These are phyloP conservation scores for Lethenteron camtschaticum DNA, from an alignment of 2,113 vertebrate genomes.

Conservation along the genomic window DNA sequence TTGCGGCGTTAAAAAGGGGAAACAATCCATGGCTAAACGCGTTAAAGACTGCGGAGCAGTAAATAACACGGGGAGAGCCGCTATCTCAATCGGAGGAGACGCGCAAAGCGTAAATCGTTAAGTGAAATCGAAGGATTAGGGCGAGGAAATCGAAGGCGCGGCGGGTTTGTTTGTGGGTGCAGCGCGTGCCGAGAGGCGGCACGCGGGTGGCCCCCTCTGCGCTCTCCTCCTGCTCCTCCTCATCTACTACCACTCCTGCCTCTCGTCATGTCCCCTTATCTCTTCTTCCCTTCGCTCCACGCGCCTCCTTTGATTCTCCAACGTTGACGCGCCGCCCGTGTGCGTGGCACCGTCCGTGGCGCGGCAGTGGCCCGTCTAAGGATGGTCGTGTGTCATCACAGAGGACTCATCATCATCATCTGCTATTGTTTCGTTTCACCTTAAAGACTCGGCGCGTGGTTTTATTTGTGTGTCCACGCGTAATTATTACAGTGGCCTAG, in stretches of 20 bases:
- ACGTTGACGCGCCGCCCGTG: background rate
- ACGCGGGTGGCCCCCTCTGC: background rate
- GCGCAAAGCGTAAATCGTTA: background rate
- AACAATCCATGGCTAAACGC: background rate
- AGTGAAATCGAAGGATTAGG: conserved; percentile 4
- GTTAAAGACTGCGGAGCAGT: conserved; percentile 1
- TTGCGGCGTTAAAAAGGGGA: background rate
- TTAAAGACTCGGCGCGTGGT: background rate
- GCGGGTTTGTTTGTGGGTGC: background rate
- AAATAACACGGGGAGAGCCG: background rate
- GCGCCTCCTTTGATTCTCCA: background rate
- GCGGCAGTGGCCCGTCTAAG: background rate
- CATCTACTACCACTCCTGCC: background rate
- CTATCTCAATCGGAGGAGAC: background rate
- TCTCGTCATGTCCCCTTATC: background rate
- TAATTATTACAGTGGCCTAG: background rate
- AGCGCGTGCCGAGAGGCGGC: background rate
- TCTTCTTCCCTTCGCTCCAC: background rate
- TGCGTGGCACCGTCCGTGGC: background rate
- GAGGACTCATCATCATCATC: background rate
- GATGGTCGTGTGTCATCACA: background rate
- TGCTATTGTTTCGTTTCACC: background rate
- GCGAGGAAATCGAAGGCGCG: background rate
- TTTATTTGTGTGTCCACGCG: background rate
- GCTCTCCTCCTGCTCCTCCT: background rate